phyloP scores from a whole-genome alignment of 2,113 vertebrate species.

The Propithecus coquereli region DNA sequence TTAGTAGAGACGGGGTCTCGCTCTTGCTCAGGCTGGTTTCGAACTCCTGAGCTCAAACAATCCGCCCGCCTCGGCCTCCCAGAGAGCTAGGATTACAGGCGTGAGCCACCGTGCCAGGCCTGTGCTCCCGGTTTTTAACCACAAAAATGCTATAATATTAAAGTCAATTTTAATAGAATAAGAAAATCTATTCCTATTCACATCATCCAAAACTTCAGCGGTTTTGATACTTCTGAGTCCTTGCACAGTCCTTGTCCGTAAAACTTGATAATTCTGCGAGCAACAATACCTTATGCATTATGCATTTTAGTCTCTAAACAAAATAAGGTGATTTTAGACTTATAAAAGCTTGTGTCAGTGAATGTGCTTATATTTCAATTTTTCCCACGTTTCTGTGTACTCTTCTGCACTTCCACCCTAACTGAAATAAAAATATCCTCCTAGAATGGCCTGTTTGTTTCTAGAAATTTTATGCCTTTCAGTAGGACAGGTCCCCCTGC shows the following conservation, averaged over 20 bases:
- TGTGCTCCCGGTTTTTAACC: neutral
- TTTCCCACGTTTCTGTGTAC: neutral
- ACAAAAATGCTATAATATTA: neutral
- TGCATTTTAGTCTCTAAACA: neutral
- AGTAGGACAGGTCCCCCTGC: neutral
- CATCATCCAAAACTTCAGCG: neutral
- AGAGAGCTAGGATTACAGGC: no score
- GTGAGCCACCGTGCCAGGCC: no score
- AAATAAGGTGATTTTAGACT: constrained; percentile 35
- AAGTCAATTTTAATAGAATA: neutral
- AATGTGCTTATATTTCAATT: neutral
- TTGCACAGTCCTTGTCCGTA: constrained; percentile 37
- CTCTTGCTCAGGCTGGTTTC: no score
- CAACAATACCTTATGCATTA: neutral
- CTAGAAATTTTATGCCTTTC: neutral
- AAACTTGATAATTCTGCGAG: neutral
- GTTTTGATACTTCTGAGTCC: constrained; percentile 33
- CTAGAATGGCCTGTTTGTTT: neutral
- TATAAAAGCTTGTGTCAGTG: neutral
- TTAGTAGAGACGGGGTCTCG: no score
- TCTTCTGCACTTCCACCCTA: neutral
- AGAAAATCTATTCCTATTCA: neutral
- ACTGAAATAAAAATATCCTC: constrained; percentile 1
- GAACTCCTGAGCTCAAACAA: no score
- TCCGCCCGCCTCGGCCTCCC: no score